These are phyloP conservation scores for Allygus modestus DNA, from an alignment of 2,888 invertebrate genomes.

Conservation along the genomic window DNA sequence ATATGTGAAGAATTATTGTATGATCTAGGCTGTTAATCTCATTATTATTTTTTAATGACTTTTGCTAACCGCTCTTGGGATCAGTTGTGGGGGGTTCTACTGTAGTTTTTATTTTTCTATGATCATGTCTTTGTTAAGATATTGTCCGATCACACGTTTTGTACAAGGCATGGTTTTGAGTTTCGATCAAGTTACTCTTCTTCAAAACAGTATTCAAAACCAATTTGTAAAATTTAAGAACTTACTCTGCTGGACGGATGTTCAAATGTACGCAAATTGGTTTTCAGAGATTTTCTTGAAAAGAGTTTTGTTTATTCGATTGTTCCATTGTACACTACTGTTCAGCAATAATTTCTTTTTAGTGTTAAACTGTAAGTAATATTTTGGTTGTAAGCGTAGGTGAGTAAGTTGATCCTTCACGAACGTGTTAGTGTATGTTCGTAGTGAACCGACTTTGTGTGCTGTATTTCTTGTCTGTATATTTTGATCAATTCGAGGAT, in stretches of 20 bases:
- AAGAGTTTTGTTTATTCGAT: neutral
- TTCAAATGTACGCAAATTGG: constrained; percentile 8
- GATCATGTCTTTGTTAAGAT: too few relatives aligned
- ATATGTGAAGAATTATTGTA: too few relatives aligned
- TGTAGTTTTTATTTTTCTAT: too few relatives aligned
- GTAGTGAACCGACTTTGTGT: neutral
- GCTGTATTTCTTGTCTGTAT: constrained; percentile 48
- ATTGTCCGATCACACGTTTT: too few relatives aligned
- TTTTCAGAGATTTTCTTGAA: neutral
- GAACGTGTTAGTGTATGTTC: neutral
- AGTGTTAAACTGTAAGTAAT: constrained; percentile 20
- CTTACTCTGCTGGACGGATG: constrained; percentile 18
- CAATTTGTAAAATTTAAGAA: constrained; percentile 7
- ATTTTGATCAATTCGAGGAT: constrained; percentile 50
- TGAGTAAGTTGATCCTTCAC: neutral
- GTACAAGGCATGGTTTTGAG: too few relatives aligned
- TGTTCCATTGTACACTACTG: neutral
- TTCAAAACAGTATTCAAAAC: constrained; percentile 2
- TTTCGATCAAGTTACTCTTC: neutral
- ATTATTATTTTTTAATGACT: too few relatives aligned
- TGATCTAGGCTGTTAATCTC: too few relatives aligned
- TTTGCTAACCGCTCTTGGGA: too few relatives aligned
- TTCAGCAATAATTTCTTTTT: constrained; percentile 10
- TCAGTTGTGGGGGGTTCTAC: too few relatives aligned
- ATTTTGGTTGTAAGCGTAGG: constrained; percentile 27